Percentiles rank a stretch among this genome's conserved stretches.
Evolutionary conservation across 2,888 invertebrate genomes (phyloP).

Genomic region (Macrophya annulata): DNA sequence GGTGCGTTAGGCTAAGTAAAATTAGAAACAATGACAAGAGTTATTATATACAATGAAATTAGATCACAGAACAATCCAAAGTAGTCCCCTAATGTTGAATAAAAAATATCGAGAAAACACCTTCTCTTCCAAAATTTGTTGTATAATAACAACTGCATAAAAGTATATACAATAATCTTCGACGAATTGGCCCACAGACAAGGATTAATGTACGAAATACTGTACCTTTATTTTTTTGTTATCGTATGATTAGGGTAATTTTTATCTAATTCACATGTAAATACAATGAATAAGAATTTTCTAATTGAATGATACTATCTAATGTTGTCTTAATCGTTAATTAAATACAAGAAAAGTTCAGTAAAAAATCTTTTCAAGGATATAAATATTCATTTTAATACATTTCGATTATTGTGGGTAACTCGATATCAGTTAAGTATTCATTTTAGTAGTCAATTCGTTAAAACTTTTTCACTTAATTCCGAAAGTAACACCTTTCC

Average conservation of each 20-base stretch:
- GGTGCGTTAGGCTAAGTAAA: slow-evolving; percentile 1
- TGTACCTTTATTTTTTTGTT: slow-evolving; percentile 7
- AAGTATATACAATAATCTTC: neutral
- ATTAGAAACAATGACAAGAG: slow-evolving; percentile 17
- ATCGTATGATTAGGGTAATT: slow-evolving; percentile 12
- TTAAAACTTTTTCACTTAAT: neutral
- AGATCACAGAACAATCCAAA: slow-evolving; percentile 4
- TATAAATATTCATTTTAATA: neutral
- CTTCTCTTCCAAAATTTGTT: neutral
- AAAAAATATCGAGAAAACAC: neutral
- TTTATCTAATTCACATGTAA: neutral
- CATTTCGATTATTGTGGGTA: too few relatives aligned
- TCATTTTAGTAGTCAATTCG: neutral
- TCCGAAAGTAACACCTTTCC: neutral
- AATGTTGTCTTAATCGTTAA: neutral
- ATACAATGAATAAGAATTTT: neutral
- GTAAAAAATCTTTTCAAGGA: neutral
- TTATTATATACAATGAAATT: slow-evolving; percentile 22
- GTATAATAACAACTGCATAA: neutral
- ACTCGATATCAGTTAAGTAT: too few relatives aligned
- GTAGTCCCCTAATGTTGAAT: neutral
- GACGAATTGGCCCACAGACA: slow-evolving; percentile 15
- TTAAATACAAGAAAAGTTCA: neutral
- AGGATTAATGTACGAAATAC: neutral
- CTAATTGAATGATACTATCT: slow-evolving; percentile 9